A percentile compares a stretch with the other conserved stretches of the same genome.
Evolutionary conservation across 1,140 invertebrate species (phyloP).

Genomic region (Ceratina calcarata): DNA sequence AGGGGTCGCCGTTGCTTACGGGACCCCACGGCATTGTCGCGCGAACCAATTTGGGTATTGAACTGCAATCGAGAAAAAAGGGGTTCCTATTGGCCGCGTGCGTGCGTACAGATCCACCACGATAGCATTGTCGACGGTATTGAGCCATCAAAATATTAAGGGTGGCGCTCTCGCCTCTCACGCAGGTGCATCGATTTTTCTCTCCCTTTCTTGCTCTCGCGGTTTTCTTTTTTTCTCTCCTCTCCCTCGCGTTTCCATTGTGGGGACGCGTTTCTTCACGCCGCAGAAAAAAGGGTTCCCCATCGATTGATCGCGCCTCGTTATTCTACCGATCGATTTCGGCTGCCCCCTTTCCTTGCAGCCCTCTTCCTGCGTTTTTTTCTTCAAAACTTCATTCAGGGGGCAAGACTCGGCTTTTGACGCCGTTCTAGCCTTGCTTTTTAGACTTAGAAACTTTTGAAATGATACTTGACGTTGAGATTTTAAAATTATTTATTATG

Average conservation of each 20-base stretch:
- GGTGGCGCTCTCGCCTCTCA: conserved; percentile 46
- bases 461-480: too few relatives aligned
- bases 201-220: background rate
- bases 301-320: conserved; percentile 56
- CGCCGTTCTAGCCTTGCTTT: background rate
- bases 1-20: conserved; percentile 51
- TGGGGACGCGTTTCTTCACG: conserved; percentile 53
- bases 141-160: conserved; percentile 78
- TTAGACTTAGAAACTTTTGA: background rate
- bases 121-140: conserved; percentile 76
- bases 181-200: conserved; percentile 62
- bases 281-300: conserved; percentile 46
- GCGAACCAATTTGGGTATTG: conserved; percentile 77
- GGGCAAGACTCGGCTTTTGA: background rate
- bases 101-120: conserved; percentile 59
- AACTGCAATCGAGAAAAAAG: conserved; percentile 71
- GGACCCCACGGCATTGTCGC: conserved; percentile 59
- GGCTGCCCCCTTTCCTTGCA: background rate
- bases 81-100: conserved; percentile 41
- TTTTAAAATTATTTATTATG: too few relatives aligned
- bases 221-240: background rate
- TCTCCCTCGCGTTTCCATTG: conserved; percentile 28
- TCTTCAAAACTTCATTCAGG: background rate
- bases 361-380: background rate
- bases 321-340: conserved; percentile 55